Base-by-base conservation (phyloP, 1,140 invertebrate species). In the Listronotus bonariensis region DNA sequence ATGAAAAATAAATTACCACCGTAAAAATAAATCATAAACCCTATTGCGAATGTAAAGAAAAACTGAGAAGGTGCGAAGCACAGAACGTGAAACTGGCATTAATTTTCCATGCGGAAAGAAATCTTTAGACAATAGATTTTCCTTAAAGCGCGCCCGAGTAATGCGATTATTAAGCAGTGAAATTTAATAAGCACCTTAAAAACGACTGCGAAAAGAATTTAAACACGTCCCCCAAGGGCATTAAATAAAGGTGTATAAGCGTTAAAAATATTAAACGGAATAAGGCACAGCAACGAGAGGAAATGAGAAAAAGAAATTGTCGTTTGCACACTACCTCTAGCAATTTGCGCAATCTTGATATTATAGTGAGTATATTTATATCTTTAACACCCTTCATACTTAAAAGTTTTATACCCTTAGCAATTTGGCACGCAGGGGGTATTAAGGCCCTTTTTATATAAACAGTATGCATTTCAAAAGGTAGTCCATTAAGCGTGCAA, bases 171-270 rank as follows among this genome's bases (percentile, higher is more conserved):
- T 69, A 72, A 73, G 69, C 69, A 68, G 57, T 68, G 66, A 73
- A 74, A 74, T 74, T 72, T 74, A 74, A 74, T 74, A 74, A 73
- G 71, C 71, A 73, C 69, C 73, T 74, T 73, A 71, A 68, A 68
- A 74, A 71, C 60, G 68, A 59, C 54, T 66, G 61, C 38, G 54
- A 65, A 68, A 67, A 68, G 68, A 71, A 72, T 68, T 68, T 66
- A 68, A 72, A 71, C 66, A 68, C 65, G 64, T 61, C 65, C 69
- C 69, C 64, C 55, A 15, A 36, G 46, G 57, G 64, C 68, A 69
- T 73, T 73, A 73, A 72, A 74, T 74, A 72, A 72, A 74, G 73
- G 73, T 74, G 73, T 73, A 66, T 66, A 72, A 74, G 70, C 68
- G 68, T 72, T 72, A 72, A 71, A 72, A 74, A 72, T 69, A 67